Conservation (phyloP, 2,113 vertebrate genomes). For the Syngnathus scovelli region DNA sequence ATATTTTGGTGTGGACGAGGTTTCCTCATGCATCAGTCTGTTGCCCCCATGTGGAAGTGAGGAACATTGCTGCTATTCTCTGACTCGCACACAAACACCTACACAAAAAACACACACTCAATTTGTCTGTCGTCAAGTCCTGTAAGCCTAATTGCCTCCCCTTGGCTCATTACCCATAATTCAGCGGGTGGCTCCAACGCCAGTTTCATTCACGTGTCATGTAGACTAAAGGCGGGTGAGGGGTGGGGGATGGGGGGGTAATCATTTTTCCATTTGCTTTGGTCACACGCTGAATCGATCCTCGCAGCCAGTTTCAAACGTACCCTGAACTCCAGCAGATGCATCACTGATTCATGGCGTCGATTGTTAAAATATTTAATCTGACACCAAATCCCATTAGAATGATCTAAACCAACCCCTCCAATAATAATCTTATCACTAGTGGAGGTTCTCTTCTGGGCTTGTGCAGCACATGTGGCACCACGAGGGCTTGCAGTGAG, state of each 20-base stretch:
- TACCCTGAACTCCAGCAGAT: constrained; percentile 38
- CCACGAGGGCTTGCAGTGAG: constrained; percentile 18
- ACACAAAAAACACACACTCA: not conserved
- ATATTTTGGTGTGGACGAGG: not conserved
- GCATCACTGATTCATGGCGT: constrained; percentile 8
- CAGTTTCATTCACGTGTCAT: not conserved
- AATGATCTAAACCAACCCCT: not conserved
- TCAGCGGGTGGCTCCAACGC: constrained; percentile 14
- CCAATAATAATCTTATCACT: not conserved
- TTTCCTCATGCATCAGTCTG: constrained; percentile 33
- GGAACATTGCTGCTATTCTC: constrained; percentile 16
- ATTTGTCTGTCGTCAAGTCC: constrained; percentile 15
- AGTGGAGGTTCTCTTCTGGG: not conserved
- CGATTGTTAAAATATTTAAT: not conserved
- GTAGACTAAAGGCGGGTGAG: not conserved
- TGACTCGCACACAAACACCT: not conserved
- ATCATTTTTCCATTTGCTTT: constrained; percentile 1
- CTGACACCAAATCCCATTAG: constrained; percentile 2
- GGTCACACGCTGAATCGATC: not conserved
- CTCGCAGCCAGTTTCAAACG: constrained; percentile 30
- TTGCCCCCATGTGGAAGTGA: constrained; percentile 60
- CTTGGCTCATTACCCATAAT: constrained; percentile 26
- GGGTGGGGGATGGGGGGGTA: not conserved
- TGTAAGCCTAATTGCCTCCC: constrained; percentile 22
- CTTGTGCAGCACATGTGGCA: constrained; percentile 42